Evolutionary conservation across 64 coral and sea anemone species (phyloP).

Genomic region (Montipora cactus): DNA sequence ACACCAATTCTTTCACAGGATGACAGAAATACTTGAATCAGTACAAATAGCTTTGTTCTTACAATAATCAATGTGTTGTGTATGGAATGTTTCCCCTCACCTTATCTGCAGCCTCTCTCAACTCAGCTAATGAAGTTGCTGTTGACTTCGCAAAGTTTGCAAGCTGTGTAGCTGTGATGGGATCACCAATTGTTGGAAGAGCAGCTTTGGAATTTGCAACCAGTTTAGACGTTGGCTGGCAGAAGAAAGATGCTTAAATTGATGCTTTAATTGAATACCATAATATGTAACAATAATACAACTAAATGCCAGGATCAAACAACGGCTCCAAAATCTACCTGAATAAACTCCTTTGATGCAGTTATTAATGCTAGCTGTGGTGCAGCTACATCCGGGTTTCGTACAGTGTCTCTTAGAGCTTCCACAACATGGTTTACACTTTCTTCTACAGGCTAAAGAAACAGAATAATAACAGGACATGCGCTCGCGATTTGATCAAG

Average conservation of each 20-base stretch:
- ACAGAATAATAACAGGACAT: background rate
- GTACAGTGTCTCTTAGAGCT: conserved; percentile 61
- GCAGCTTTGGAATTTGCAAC: conserved; percentile 96
- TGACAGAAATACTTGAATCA: background rate
- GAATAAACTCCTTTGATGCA: conserved; percentile 78
- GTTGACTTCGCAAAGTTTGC: conserved; percentile 96
- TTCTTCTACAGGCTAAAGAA: conserved; percentile 72
- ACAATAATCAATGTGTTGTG: background rate
- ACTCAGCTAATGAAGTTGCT: conserved; percentile 77
- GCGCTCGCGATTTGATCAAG: background rate
- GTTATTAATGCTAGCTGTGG: conserved; percentile 71
- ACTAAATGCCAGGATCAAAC: background rate
- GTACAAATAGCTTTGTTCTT: background rate
- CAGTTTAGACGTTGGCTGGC: conserved; percentile 73
- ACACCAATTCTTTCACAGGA: background rate
- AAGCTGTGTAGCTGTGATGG: conserved; percentile 92
- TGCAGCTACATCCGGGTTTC: conserved; percentile 72
- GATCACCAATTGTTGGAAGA: conserved; percentile 93
- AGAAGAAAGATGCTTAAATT: background rate
- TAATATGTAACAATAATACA: background rate
- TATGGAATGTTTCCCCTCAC: background rate
- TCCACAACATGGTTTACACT: conserved; percentile 54
- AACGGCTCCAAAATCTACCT: conserved; percentile 13
- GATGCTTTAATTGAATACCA: background rate
- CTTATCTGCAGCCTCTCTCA: conserved; percentile 94